Base-by-base conservation (phyloP, 2,888 invertebrate genomes). In the Fabriciana adippe region DNA sequence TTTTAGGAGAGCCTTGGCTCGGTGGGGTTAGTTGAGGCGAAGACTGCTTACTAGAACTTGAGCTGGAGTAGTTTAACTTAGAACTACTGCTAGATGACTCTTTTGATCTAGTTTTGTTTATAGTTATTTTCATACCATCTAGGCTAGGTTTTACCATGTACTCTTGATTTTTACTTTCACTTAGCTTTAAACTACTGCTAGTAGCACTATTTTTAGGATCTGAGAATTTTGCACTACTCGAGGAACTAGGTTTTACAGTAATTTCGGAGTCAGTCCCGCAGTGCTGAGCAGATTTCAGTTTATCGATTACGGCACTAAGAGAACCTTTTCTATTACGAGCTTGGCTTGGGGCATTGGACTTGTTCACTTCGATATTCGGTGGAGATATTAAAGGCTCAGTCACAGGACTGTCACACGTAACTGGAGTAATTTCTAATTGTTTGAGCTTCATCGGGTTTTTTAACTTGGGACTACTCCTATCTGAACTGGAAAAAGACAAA, bases 141-240 rank as follows among this genome's bases (percentile, higher is more conserved):
- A 95, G 95, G 81, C 97, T 97, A 18, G 96, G 96, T 81, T 97
- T 98, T 0, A 98, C 97, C 95, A 97, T 97, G 79, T 97, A 97
- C 79, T 97, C 97, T 41, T 96, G 95, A 81, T 96, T 96, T 87
- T 96, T 96, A 68, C 88, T 93, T 73, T 92, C 89, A 70, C 78
- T 85, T 41, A 85, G 70, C 80, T 90, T 88, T 73, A 86, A 80
- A 72, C 87, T 88, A 74, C 87, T 85, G 67, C 87, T 89, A 73
- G 82, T 82, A 61, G 81, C 81, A 75, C 85, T 89, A 76, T 85
- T 85, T 84, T 92, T 89, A 74, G 93, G 86, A 81, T 94, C 93
- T 3, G 93, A 88, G 69, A 93, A 89, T 78, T 90, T 87, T 47
- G 83, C 72, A 75, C 82, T 83, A 76, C 92, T 88, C 62, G 93